These are phyloP conservation scores for Calameuta idolon DNA, from an alignment of 2,888 invertebrate species.

Conservation along the genomic window DNA sequence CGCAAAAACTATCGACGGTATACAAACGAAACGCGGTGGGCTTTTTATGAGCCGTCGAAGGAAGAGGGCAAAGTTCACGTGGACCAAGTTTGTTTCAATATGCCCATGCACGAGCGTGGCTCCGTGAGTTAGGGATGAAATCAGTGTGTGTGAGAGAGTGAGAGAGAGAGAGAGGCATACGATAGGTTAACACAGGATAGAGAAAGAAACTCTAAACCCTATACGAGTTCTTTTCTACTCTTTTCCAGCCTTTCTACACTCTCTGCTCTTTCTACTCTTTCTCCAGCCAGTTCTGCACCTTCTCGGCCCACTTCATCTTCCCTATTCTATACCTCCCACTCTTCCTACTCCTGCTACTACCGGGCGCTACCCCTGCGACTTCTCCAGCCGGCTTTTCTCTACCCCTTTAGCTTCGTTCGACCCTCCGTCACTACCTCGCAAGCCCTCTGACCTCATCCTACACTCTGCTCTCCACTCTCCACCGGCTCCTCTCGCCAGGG, in stretches of 20 bases:
- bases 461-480: not conserved
- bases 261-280: slow-evolving; percentile 1
- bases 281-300: not conserved
- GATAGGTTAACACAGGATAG: not conserved
- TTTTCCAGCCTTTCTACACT: slow-evolving; percentile 5
- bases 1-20: slow-evolving; percentile 7
- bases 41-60: not conserved
- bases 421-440: too few species aligned
- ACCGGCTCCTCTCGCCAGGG: too few species aligned
- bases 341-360: not conserved
- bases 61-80: slow-evolving; percentile 27
- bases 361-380: not conserved
- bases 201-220: not conserved
- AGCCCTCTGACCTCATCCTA: not conserved
- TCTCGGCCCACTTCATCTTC: too few species aligned
- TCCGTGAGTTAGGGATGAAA: slow-evolving; percentile 3
- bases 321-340: too few species aligned
- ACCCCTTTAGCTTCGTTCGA: not conserved
- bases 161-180: slow-evolving; percentile 11
- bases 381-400: not conserved
- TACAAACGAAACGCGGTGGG: slow-evolving; percentile 25
- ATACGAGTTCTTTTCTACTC: too few species aligned
- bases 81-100: slow-evolving; percentile 27
- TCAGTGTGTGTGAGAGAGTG: slow-evolving; percentile 2
- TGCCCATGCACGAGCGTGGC: not conserved